Evolutionary conservation across 2,113 vertebrate species (phyloP).

Genomic region (Pagrus major): DNA sequence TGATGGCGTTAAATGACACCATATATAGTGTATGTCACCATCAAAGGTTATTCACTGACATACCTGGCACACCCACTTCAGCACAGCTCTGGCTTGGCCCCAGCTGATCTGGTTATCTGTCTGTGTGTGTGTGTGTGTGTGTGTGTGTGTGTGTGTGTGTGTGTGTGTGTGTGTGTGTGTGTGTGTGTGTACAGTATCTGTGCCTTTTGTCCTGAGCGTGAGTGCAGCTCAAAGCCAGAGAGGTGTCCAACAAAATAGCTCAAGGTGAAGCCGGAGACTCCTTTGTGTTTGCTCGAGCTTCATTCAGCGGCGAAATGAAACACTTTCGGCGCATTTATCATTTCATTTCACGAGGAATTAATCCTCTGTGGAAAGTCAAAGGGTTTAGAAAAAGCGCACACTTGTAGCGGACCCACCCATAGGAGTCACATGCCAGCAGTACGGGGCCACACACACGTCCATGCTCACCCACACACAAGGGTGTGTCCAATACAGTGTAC

Average conservation of each 20-base stretch:
- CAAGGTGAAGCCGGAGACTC: conserved; percentile 13
- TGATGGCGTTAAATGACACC: background rate
- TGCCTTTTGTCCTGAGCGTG: background rate
- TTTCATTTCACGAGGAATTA: conserved; percentile 2
- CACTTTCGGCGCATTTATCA: conserved; percentile 11
- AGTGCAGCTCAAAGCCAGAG: background rate
- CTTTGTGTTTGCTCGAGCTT: conserved; percentile 13
- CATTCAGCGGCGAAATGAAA: conserved; percentile 12
- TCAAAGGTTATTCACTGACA: conserved; percentile 40
- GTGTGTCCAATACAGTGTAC: conserved; percentile 57
- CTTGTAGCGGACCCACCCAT: conserved; percentile 53
- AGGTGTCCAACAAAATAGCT: conserved; percentile 9
- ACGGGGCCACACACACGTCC: conserved; percentile 60
- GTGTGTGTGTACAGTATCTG: background rate
- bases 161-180: background rate
- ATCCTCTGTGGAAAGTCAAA: conserved; percentile 41
- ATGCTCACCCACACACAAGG: conserved; percentile 49
- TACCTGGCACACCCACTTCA: conserved; percentile 67
- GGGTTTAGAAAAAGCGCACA: conserved; percentile 37
- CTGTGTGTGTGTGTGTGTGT: background rate
- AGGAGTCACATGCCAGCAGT: conserved; percentile 54
- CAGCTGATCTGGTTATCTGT: conserved; percentile 36
- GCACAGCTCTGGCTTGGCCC: conserved; percentile 19
- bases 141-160: no score
- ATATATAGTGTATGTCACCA: background rate